Percentiles rank a stretch among this genome's conserved stretches.
Evolutionary conservation across 2,113 vertebrate genomes (phyloP).

Genomic region (Sander lucioperca): DNA sequence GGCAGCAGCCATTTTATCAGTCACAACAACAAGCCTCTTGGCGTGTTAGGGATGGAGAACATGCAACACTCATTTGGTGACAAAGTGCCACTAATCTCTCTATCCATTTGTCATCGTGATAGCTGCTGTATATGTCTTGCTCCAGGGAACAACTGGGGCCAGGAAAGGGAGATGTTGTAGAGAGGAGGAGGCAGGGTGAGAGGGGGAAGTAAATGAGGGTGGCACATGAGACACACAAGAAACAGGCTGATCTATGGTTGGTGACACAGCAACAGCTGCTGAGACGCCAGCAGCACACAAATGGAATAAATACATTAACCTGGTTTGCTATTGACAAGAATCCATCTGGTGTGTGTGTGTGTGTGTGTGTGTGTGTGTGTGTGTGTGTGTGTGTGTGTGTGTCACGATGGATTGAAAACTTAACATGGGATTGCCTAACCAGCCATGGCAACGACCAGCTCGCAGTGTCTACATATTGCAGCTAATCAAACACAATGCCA

Average conservation of each 20-base stretch:
- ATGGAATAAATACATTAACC: slow-evolving; percentile 61
- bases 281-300: slow-evolving; percentile 24
- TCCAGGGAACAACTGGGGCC: slow-evolving; percentile 31
- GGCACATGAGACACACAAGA: slow-evolving; percentile 22
- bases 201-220: slow-evolving; percentile 5
- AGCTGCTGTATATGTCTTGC: slow-evolving; percentile 24
- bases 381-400: slow-evolving; percentile 19
- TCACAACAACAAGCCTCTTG: slow-evolving; percentile 59
- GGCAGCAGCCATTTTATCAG: slow-evolving; percentile 62
- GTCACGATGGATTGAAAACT: not conserved
- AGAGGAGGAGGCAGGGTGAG: not conserved
- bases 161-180: slow-evolving; percentile 40
- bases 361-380: slow-evolving; percentile 24
- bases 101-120: slow-evolving; percentile 67
- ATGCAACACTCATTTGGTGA: slow-evolving; percentile 41
- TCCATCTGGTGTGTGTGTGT: slow-evolving; percentile 34
- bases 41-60: slow-evolving; percentile 46
- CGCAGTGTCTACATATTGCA: not conserved
- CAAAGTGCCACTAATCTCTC: slow-evolving; percentile 69
- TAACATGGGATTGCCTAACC: slow-evolving; percentile 35
- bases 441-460: slow-evolving; percentile 18
- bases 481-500: slow-evolving; percentile 19
- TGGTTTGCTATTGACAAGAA: slow-evolving; percentile 53
- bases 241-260: slow-evolving; percentile 45
- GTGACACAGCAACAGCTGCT: slow-evolving; percentile 50